Percentiles rank a stretch among this genome's conserved stretches.
Evolutionary conservation across 1,140 invertebrate genomes (phyloP).

Genomic region (Portunus trituberculatus): DNA sequence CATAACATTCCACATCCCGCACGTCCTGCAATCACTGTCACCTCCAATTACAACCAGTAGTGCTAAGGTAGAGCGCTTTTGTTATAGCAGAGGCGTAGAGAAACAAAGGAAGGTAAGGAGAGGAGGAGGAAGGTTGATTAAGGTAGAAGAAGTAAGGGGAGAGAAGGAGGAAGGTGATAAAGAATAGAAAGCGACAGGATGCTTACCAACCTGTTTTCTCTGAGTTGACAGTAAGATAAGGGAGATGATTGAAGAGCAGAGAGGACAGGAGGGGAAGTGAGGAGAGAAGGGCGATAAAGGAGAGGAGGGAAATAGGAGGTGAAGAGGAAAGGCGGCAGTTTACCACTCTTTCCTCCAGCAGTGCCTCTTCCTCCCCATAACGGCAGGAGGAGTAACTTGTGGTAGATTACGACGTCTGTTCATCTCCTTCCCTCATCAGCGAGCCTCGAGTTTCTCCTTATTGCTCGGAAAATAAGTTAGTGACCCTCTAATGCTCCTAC

Average conservation of each 20-base stretch:
- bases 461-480: slow-evolving; percentile 2
- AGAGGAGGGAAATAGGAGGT: neutral
- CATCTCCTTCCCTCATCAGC: neutral
- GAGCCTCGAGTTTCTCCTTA: neutral
- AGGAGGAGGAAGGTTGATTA: neutral
- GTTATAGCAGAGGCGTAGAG: too few relatives aligned
- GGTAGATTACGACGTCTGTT: neutral
- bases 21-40: neutral
- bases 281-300: neutral
- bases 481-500: slow-evolving; percentile 10
- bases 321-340: neutral
- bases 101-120: neutral
- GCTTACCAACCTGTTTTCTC: too few relatives aligned
- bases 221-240: neutral
- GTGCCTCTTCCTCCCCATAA: too few relatives aligned
- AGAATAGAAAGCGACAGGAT: neutral
- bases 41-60: too few relatives aligned
- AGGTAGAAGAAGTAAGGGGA: neutral
- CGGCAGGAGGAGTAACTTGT: neutral
- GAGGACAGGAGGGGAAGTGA: neutral
- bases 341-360: too few relatives aligned
- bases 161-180: neutral
- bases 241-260: neutral
- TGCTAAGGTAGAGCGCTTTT: neutral
- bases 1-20: neutral